These are phyloP conservation scores for Leguminivora glycinivorella DNA, from an alignment of 1,140 invertebrate species.

Conservation along the genomic window DNA sequence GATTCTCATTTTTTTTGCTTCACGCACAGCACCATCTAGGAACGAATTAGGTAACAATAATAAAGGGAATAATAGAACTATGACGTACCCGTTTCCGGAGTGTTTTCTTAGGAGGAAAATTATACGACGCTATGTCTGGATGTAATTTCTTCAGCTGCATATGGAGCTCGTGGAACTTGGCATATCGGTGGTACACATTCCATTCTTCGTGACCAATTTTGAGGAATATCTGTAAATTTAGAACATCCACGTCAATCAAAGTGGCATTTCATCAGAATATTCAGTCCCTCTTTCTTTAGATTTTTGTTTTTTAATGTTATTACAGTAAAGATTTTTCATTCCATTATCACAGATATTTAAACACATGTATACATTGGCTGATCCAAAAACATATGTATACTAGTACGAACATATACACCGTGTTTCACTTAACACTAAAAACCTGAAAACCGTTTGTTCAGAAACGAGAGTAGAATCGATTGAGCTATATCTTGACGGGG, in stretches of 20 bases:
- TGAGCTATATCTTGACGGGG: too few species aligned
- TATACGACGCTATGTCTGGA: slow-evolving; percentile 87
- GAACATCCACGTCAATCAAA: neutral
- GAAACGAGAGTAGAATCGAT: too few species aligned
- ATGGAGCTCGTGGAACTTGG: slow-evolving; percentile 92
- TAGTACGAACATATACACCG: too few species aligned
- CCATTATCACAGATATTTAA: too few species aligned
- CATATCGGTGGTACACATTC: slow-evolving; percentile 95
- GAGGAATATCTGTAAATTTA: slow-evolving; percentile 90
- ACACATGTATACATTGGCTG: too few species aligned
- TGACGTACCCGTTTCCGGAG: slow-evolving; percentile 90
- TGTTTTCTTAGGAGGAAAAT: slow-evolving; percentile 96
- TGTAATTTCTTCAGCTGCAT: slow-evolving; percentile 90
- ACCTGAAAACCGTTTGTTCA: too few species aligned
- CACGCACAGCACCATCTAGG: neutral
- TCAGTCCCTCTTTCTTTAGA: too few species aligned
- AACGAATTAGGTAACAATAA: neutral
- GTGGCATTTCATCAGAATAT: slow-evolving; percentile 47
- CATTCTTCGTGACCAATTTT: slow-evolving; percentile 93
- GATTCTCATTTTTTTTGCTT: neutral
- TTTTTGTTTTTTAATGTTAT: too few species aligned
- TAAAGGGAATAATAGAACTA: slow-evolving; percentile 33
- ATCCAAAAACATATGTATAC: too few species aligned
- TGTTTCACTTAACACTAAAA: too few species aligned
- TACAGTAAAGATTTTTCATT: too few species aligned